Evolutionary conservation across 1,140 invertebrate genomes (phyloP).

Genomic region (Meloidogyne exigua): DNA sequence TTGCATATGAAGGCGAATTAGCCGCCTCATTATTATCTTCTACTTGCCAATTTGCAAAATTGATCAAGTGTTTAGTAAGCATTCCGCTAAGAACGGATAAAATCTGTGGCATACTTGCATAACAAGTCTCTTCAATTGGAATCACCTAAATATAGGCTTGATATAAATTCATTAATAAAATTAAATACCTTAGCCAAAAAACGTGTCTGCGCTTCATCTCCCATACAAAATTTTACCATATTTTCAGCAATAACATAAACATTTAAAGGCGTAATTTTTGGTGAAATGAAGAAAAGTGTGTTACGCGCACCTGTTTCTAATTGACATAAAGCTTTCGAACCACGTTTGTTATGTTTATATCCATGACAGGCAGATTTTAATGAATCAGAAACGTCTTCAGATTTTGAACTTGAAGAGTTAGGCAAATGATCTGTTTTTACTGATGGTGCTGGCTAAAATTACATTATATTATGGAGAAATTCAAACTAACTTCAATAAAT

Average conservation of each 20-base stretch:
- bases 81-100: slow-evolving; percentile 1
- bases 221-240: slow-evolving; percentile 10
- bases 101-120: slow-evolving; percentile 14
- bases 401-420: background rate
- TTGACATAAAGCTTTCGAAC: background rate
- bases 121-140: slow-evolving; percentile 21
- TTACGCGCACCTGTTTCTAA: background rate
- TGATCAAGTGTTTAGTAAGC: slow-evolving; percentile 13
- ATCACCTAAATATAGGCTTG: background rate
- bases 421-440: background rate
- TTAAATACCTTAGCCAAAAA: slow-evolving; percentile 21
- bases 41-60: background rate
- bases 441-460: background rate
- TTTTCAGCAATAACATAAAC: slow-evolving; percentile 15
- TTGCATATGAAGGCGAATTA: slow-evolving; percentile 3
- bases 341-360: background rate
- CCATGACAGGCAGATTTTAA: slow-evolving; percentile 12
- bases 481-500: no score
- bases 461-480: background rate
- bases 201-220: slow-evolving; percentile 12
- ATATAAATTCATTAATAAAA: background rate
- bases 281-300: slow-evolving; percentile 17
- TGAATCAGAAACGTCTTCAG: slow-evolving; percentile 25
- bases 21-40: background rate
- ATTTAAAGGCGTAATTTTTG: slow-evolving; percentile 3